These are phyloP conservation scores for Mellilla xanthometata DNA, from an alignment of 2,888 invertebrate species.

Conservation along the genomic window DNA sequence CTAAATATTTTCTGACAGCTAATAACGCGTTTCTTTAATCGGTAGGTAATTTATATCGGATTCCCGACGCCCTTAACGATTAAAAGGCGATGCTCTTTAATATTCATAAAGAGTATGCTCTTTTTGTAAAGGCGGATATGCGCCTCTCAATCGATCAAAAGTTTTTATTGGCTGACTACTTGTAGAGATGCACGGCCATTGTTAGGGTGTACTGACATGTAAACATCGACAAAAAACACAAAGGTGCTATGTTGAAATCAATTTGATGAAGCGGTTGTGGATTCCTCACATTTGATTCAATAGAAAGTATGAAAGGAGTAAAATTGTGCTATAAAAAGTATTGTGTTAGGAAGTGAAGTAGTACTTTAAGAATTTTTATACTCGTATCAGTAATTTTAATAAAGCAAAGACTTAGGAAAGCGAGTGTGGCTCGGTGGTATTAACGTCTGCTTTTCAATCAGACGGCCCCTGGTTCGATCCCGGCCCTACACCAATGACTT, in stretches of 20 bases:
- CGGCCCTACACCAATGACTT: too few relatives aligned
- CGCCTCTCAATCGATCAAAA: slow-evolving; percentile 64
- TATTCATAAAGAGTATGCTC: slow-evolving; percentile 37
- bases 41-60: slow-evolving; percentile 70
- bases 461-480: too few relatives aligned
- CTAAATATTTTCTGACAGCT: slow-evolving; percentile 55
- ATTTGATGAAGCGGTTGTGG: slow-evolving; percentile 27
- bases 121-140: slow-evolving; percentile 53
- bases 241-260: slow-evolving; percentile 34
- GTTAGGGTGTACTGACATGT: slow-evolving; percentile 42
- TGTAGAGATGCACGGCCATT: slow-evolving; percentile 36
- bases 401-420: too few relatives aligned
- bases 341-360: too few relatives aligned
- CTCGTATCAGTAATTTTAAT: too few relatives aligned
- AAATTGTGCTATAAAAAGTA: too few relatives aligned
- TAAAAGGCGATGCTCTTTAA: slow-evolving; percentile 59
- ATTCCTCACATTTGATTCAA: not conserved
- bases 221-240: slow-evolving; percentile 48
- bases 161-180: slow-evolving; percentile 60
- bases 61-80: slow-evolving; percentile 64
- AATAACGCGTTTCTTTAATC: slow-evolving; percentile 67
- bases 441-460: too few relatives aligned
- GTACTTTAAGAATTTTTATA: too few relatives aligned
- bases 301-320: too few relatives aligned
- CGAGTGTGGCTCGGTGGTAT: too few relatives aligned